A percentile compares a stretch with the other conserved stretches of the same genome.
phyloP scores from a whole-genome alignment of 2,888 invertebrate species.

The Junonia oenone region DNA sequence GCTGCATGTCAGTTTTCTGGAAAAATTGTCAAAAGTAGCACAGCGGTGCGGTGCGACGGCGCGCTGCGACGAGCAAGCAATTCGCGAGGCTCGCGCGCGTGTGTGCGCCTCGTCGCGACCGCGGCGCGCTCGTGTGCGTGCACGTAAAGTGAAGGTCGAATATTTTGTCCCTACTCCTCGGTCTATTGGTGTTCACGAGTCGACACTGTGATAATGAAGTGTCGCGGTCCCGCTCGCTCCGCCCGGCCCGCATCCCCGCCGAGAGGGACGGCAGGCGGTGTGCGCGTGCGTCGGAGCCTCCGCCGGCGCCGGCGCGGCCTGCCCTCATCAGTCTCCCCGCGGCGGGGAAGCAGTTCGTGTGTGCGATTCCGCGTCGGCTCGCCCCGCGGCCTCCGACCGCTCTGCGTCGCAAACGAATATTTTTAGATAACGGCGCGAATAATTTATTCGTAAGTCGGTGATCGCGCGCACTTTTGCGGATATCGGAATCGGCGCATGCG shows the following conservation, averaged over 20 bases:
- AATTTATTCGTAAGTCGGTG: slow-evolving; percentile 75
- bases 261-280: slow-evolving; percentile 63
- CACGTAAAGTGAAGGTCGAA: slow-evolving; percentile 78
- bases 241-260: slow-evolving; percentile 35
- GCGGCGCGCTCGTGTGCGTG: slow-evolving; percentile 59
- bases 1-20: slow-evolving; percentile 75
- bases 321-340: slow-evolving; percentile 78
- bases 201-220: slow-evolving; percentile 72
- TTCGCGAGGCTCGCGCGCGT: slow-evolving; percentile 48
- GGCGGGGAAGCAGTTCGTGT: slow-evolving; percentile 75
- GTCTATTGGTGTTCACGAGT: slow-evolving; percentile 78
- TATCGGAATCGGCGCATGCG: slow-evolving; percentile 65
- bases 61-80: slow-evolving; percentile 41
- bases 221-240: slow-evolving; percentile 64
- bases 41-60: slow-evolving; percentile 53
- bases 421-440: slow-evolving; percentile 77
- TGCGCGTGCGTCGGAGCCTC: slow-evolving; percentile 72
- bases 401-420: slow-evolving; percentile 71
- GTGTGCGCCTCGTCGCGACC: slow-evolving; percentile 56
- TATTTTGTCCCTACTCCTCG: slow-evolving; percentile 77
- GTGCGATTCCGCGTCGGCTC: slow-evolving; percentile 62
- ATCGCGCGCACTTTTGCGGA: slow-evolving; percentile 73
- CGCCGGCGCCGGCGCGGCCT: slow-evolving; percentile 73
- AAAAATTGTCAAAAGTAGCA: slow-evolving; percentile 77
- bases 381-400: slow-evolving; percentile 51